phyloP scores from a whole-genome alignment of 2,888 invertebrate species.

The Andrena chrysosceles region DNA sequence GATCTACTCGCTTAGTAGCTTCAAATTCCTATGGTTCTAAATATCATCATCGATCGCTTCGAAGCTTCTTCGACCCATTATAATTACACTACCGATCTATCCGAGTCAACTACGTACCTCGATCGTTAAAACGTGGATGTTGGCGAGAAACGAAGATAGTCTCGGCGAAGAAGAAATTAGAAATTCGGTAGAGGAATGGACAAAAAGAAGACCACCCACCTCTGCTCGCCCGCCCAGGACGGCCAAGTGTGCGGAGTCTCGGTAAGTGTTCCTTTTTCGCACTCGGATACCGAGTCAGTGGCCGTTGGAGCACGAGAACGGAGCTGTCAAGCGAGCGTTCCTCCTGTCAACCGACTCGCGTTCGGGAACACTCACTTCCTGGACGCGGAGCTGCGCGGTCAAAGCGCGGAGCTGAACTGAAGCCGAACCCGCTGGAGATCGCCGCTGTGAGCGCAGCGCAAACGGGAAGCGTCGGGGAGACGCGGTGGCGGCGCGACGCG shows the following conservation, averaged over 20 bases:
- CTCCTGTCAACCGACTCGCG: conserved; percentile 30
- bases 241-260: not conserved
- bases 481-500: conserved; percentile 15
- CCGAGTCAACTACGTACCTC: no score
- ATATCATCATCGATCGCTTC: not conserved
- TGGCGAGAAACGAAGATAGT: not conserved
- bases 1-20: conserved; percentile 20
- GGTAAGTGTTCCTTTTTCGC: not conserved
- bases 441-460: conserved; percentile 38
- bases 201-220: conserved; percentile 28
- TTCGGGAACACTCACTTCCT: conserved; percentile 23
- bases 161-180: not conserved
- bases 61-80: not conserved
- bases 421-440: conserved; percentile 53
- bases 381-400: conserved; percentile 72
- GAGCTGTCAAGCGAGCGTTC: conserved; percentile 16
- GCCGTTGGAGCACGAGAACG: not conserved
- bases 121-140: no score
- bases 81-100: not conserved
- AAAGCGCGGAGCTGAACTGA: conserved; percentile 79
- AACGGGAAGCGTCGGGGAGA: conserved; percentile 19
- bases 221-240: not conserved
- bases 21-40: conserved; percentile 20
- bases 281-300: not conserved
- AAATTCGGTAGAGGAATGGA: not conserved